Base-by-base conservation (phyloP, 2,888 invertebrate species). In the Meloe dianella region DNA sequence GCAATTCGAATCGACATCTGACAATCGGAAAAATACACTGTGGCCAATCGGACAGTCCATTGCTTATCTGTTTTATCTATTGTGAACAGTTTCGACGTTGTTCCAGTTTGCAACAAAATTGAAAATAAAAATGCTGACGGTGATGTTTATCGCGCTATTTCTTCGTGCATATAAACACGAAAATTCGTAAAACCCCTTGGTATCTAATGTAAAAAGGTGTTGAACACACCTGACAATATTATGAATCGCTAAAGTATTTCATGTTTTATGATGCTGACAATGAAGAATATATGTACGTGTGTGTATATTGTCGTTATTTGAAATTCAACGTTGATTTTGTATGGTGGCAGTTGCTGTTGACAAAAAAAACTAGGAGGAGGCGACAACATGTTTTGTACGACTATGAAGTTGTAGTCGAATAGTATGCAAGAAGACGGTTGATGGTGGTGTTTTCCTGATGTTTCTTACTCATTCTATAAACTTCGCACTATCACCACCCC, bases 181-280 rank as follows among this genome's bases (percentile, higher is more conserved):
- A 47, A 20, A 20, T 20, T 20, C 9, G 9, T 47, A 5, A 20
- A 47, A 47, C 47, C 20, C 20, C 47, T 20, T 47, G 17, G 17
- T 6, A 47, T 20, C 47, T 0, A 6, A 47, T 22, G 10, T 51
- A n/a, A 64, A 54, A 27, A 27, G 27, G 60, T 58, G n/a, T n/a
- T n/a, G n/a, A n/a, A 57, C 47, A 63, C 63, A 66, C 66, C 66
- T 66, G 66, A 62, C 62, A 63, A 47, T 38, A 47, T 66, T 66
- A 60, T 57, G 41, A 66, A 57, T 8, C 30, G 30, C 58, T 59
- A 59, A 63, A 63, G 51, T 59, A 62, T 62, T 62, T 62, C 54
- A 24, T n/a, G 47, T 60, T 60, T 47, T 47, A 47, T 47, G 47
- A 20, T 47, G 47, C 47, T 47, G 47, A 47, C 20, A n/a, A 10